Evolutionary conservation across 2,888 invertebrate genomes (phyloP).

Genomic region (Idaea straminata): DNA sequence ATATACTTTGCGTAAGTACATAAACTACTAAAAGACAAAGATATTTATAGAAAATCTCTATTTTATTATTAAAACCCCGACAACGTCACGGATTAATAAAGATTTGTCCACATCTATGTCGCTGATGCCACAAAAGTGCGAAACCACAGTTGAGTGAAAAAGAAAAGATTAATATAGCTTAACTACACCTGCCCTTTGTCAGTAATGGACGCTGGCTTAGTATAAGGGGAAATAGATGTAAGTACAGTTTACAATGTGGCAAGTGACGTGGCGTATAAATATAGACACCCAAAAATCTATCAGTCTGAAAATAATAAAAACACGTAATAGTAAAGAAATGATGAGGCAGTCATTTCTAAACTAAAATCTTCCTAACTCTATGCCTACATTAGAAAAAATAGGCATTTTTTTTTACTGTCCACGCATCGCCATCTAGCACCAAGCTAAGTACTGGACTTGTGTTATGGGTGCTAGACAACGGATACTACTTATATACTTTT

Average conservation of each 20-base stretch:
- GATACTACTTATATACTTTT: too few species aligned
- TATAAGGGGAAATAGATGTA: constrained; percentile 43
- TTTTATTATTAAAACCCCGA: constrained; percentile 12
- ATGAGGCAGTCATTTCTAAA: too few species aligned
- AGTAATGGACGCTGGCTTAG: constrained; percentile 69
- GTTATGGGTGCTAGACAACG: too few species aligned
- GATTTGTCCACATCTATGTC: constrained; percentile 61
- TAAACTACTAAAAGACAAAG: constrained; percentile 4
- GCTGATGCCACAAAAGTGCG: constrained; percentile 64
- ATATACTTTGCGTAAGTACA: too few species aligned
- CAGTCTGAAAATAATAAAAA: too few species aligned
- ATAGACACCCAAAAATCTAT: too few species aligned
- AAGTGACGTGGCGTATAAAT: background rate
- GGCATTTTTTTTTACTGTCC: too few species aligned
- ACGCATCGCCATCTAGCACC: too few species aligned
- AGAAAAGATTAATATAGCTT: constrained; percentile 80
- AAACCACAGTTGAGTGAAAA: constrained; percentile 47
- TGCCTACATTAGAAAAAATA: too few species aligned
- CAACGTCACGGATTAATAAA: constrained; percentile 34
- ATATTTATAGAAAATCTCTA: constrained; percentile 11
- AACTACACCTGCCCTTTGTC: constrained; percentile 78
- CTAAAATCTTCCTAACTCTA: too few species aligned
- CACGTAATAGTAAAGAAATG: too few species aligned
- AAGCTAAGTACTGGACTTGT: too few species aligned
- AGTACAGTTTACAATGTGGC: constrained; percentile 42